A percentile compares a stretch with the other conserved stretches of the same genome.
These are phyloP conservation scores for Okapia johnstoni DNA, from an alignment of 2,113 vertebrate genomes.

Conservation along the genomic window DNA sequence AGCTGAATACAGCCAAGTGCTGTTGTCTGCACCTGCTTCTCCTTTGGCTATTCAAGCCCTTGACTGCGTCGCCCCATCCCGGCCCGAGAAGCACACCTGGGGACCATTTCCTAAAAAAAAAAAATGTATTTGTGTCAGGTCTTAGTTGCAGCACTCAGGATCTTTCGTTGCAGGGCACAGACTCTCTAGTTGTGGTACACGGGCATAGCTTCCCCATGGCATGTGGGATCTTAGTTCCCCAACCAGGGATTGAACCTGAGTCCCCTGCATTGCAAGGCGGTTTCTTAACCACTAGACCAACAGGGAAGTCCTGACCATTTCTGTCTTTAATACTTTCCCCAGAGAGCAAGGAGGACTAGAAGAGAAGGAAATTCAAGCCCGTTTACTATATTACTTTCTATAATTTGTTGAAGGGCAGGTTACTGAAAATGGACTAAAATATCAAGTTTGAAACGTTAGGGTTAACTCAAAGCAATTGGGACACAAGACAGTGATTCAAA, in stretches of 20 bases:
- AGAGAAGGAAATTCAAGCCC: not conserved
- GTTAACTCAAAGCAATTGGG: not conserved
- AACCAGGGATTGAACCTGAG: not conserved
- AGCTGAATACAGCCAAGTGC: not conserved
- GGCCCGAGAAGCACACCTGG: not conserved
- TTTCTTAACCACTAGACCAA: not conserved
- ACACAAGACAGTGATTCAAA: not conserved
- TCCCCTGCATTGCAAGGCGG: not conserved
- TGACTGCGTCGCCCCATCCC: not conserved
- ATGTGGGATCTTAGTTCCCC: not conserved
- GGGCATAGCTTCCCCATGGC: not conserved
- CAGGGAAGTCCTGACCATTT: not conserved
- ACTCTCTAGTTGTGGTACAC: not conserved
- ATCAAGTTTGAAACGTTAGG: not conserved
- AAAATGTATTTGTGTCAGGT: not conserved
- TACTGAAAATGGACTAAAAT: not conserved
- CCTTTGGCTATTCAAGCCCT: not conserved
- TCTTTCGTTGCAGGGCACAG: not conserved
- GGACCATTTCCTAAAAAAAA: not conserved
- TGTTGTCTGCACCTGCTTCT: rapidly evolving
- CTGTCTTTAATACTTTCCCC: not conserved
- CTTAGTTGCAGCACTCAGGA: not conserved
- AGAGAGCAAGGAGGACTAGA: not conserved
- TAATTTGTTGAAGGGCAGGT: not conserved
- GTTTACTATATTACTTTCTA: not conserved